Conservation (phyloP, 2,797 vertebrate species). For the Vultur gryphus region DNA sequence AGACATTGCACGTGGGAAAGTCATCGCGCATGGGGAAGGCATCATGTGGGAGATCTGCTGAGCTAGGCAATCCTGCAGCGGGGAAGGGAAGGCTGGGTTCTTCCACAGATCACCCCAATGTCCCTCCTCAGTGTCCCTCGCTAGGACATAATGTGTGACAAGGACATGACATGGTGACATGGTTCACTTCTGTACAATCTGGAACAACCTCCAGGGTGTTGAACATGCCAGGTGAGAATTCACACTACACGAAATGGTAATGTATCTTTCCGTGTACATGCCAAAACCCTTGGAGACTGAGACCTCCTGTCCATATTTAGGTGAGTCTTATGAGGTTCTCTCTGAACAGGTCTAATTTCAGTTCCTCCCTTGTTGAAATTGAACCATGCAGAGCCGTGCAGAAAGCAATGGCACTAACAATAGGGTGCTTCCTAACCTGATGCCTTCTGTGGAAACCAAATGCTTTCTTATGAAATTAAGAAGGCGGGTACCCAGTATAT, state of each 20-base stretch:
- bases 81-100: not conserved
- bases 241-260: not conserved
- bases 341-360: not conserved
- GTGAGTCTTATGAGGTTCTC: not conserved
- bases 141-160: not conserved
- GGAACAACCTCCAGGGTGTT: not conserved
- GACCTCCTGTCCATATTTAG: not conserved
- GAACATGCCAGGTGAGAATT: not conserved
- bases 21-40: rapidly evolving
- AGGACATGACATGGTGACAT: not conserved
- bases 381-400: not conserved
- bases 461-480: not conserved
- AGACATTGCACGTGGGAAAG: rapidly evolving
- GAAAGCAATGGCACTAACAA: not conserved
- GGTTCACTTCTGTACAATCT: not conserved
- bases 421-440: not conserved
- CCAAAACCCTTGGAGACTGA: not conserved
- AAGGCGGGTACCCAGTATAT: not conserved
- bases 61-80: not conserved
- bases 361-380: not conserved
- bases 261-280: rapidly evolving
- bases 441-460: not conserved
- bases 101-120: not conserved
- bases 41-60: not conserved
- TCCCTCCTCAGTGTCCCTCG: not conserved